A percentile compares a stretch with the other conserved stretches of the same genome.
Conservation (phyloP, 2,888 invertebrate species). For the Drosophila nr. fundita region DNA sequence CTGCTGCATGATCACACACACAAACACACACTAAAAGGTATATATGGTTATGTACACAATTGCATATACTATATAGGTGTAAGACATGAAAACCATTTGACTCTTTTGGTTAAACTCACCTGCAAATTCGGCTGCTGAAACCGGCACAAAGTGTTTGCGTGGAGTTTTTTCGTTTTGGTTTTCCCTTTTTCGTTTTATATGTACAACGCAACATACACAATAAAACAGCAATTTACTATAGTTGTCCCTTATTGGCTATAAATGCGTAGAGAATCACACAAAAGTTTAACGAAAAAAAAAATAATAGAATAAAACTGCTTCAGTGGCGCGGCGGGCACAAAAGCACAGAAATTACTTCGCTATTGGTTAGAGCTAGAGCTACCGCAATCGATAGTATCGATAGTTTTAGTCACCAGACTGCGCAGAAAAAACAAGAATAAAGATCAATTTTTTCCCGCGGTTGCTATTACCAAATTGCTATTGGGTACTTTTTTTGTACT, state of each 20-base stretch:
- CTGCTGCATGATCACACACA: constrained; percentile 53
- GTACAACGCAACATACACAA: constrained; percentile 48
- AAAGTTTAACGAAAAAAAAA: constrained; percentile 61
- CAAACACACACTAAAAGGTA: not conserved
- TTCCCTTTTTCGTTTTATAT: constrained; percentile 18
- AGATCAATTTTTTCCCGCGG: constrained; percentile 38
- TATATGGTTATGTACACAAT: constrained; percentile 8
- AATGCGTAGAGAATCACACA: constrained; percentile 54
- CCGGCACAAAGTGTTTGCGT: constrained; percentile 60
- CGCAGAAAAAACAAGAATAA: constrained; percentile 43
- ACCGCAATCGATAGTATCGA: constrained; percentile 47
- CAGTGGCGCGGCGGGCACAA: constrained; percentile 63
- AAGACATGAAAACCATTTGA: constrained; percentile 42
- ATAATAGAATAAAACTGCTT: constrained; percentile 54
- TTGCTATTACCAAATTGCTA: constrained; percentile 3
- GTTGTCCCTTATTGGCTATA: constrained; percentile 46
- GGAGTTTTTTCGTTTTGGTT: constrained; percentile 41
- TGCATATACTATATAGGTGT: constrained; percentile 16
- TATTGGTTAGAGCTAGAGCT: constrained; percentile 44
- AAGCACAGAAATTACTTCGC: constrained; percentile 59
- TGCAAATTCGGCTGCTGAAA: constrained; percentile 52
- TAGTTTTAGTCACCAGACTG: constrained; percentile 26
- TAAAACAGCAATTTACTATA: constrained; percentile 36
- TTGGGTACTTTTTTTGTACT: constrained; percentile 9
- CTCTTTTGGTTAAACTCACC: constrained; percentile 45